Conservation (phyloP, 2,888 invertebrate species). For the Argyra leucocephala region DNA sequence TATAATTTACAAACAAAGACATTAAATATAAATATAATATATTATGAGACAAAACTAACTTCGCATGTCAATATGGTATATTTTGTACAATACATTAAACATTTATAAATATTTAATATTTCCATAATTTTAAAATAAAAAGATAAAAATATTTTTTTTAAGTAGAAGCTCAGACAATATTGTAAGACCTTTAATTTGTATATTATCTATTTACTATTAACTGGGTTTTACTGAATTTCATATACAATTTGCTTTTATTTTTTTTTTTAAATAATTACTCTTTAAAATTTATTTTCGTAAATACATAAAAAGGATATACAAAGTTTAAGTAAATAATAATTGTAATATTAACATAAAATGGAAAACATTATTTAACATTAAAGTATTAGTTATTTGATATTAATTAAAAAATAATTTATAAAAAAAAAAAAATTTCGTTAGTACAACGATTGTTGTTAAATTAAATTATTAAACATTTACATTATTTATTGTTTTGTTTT, state of each 20-base stretch:
- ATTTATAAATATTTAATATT: too few relatives aligned
- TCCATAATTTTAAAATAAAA: too few relatives aligned
- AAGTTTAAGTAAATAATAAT: not conserved
- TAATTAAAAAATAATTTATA: not conserved
- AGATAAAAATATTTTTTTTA: too few relatives aligned
- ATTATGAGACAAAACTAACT: too few relatives aligned
- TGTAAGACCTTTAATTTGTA: too few relatives aligned
- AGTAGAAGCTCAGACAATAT: too few relatives aligned
- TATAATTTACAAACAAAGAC: too few relatives aligned
- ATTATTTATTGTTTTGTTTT: not conserved
- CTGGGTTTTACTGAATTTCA: too few relatives aligned
- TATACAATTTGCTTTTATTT: not conserved
- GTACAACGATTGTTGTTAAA: slow-evolving; percentile 1
- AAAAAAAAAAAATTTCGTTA: slow-evolving; percentile 1
- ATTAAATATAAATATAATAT: too few relatives aligned
- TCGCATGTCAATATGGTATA: too few relatives aligned
- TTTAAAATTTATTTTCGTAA: not conserved
- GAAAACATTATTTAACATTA: not conserved
- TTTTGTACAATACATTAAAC: too few relatives aligned
- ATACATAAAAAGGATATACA: not conserved
- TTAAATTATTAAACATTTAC: slow-evolving; percentile 6
- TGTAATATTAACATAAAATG: not conserved
- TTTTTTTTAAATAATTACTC: not conserved
- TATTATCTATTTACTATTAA: too few relatives aligned
- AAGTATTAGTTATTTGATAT: not conserved